Percentiles rank a stretch among this genome's conserved stretches.
Evolutionary conservation across 92 coral and sea anemone genomes (phyloP).

Genomic region (Porites divaricata): DNA sequence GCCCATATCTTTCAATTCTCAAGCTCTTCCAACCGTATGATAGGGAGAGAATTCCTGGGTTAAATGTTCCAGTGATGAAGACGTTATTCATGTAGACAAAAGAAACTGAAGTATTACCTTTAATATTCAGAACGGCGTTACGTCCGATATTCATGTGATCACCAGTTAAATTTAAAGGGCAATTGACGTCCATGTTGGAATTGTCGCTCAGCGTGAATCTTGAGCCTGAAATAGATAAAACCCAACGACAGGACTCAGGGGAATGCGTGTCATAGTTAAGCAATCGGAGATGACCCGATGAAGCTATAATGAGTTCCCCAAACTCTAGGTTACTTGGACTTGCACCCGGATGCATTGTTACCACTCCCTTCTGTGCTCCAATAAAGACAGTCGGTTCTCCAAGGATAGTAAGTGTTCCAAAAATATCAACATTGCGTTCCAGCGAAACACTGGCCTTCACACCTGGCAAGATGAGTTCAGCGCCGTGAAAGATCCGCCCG

Average conservation of each 20-base stretch:
- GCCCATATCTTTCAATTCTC: constrained; percentile 61
- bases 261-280: constrained; percentile 42
- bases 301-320: constrained; percentile 60
- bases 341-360: constrained; percentile 81
- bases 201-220: constrained; percentile 36
- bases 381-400: constrained; percentile 63
- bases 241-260: constrained; percentile 73
- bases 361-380: constrained; percentile 68
- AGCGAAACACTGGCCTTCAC: constrained; percentile 51
- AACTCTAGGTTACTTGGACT: constrained; percentile 59
- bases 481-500: constrained; percentile 71
- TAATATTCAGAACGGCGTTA: constrained; percentile 54
- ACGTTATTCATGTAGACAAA: constrained; percentile 68
- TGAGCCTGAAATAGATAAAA: constrained; percentile 24
- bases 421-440: constrained; percentile 69
- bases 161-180: constrained; percentile 68
- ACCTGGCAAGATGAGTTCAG: constrained; percentile 61
- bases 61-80: constrained; percentile 67
- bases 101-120: constrained; percentile 58
- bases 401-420: constrained; percentile 64
- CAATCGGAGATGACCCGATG: constrained; percentile 52
- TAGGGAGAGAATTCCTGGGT: constrained; percentile 67
- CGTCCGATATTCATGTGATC: constrained; percentile 48
- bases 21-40: constrained; percentile 74
- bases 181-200: constrained; percentile 62